Conservation (phyloP, 2,113 vertebrate genomes). For the Octodon degus region DNA sequence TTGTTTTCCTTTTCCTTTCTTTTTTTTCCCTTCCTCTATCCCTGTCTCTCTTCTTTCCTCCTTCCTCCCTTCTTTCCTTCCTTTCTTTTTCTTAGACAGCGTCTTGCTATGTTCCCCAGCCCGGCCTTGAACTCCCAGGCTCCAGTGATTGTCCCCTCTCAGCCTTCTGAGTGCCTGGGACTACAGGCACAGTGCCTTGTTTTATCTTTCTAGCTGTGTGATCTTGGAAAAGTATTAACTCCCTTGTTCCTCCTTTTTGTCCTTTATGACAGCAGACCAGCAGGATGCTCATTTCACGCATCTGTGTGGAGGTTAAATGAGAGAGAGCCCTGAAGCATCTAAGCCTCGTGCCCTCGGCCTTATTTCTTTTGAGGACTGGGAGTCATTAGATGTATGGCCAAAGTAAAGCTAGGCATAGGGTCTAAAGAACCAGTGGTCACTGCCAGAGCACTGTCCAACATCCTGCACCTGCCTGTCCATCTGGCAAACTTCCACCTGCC, state of each 20-base stretch:
- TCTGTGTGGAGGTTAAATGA: background rate
- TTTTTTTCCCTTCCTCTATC: accelerated
- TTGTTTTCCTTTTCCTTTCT: too few species aligned
- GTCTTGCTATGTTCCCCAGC: background rate
- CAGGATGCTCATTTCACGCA: background rate
- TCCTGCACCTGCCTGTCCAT: background rate
- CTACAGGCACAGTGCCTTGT: too few species aligned
- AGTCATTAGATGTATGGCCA: background rate
- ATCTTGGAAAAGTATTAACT: background rate
- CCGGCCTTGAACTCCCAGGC: background rate
- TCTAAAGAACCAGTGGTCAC: background rate
- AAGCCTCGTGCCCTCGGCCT: background rate
- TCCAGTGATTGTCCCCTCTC: background rate
- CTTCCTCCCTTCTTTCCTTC: background rate
- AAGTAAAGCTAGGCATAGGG: background rate
- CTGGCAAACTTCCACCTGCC: background rate
- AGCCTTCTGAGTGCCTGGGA: background rate
- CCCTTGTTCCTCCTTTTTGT: background rate
- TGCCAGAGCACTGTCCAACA: too few species aligned
- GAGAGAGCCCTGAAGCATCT: background rate
- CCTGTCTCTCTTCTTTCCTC: too few species aligned
- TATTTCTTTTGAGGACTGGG: background rate
- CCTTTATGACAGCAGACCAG: background rate
- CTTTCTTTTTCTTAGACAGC: background rate
- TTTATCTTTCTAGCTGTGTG: background rate